Evolutionary conservation across 2,888 invertebrate genomes (phyloP).

Genomic region (Synergus laeviventris): DNA sequence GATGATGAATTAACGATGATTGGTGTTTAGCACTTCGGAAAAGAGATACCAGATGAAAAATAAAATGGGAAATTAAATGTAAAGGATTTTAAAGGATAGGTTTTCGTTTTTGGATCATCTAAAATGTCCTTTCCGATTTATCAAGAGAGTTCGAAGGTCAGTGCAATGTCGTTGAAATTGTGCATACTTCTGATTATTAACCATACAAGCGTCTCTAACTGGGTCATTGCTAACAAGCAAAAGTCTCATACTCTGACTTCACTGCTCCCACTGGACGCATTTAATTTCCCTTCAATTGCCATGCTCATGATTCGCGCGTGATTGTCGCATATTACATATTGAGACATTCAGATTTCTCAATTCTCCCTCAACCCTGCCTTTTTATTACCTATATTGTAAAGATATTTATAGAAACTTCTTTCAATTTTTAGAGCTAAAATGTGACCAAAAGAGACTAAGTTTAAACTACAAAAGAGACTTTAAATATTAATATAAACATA

Average conservation of each 20-base stretch:
- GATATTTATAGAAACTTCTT: not conserved
- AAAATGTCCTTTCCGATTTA: slow-evolving; percentile 7
- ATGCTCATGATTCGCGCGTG: slow-evolving; percentile 42
- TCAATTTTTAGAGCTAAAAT: not conserved
- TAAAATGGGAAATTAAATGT: not conserved
- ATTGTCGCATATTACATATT: slow-evolving; percentile 24
- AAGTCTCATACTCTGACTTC: slow-evolving; percentile 62
- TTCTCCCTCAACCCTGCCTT: not conserved
- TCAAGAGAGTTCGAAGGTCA: slow-evolving; percentile 31
- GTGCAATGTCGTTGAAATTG: slow-evolving; percentile 35
- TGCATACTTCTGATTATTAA: slow-evolving; percentile 59
- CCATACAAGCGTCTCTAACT: slow-evolving; percentile 66
- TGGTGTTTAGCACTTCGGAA: not conserved
- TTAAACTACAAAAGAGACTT: not conserved
- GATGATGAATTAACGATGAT: slow-evolving; percentile 7
- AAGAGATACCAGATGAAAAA: not conserved
- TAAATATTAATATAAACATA: not conserved
- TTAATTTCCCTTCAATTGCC: slow-evolving; percentile 58
- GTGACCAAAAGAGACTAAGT: not conserved
- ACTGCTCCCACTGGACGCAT: slow-evolving; percentile 48
- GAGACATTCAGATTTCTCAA: slow-evolving; percentile 25
- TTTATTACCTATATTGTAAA: not conserved
- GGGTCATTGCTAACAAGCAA: slow-evolving; percentile 71
- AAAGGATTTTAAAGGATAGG: too few species aligned
- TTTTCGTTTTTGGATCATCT: not conserved